A percentile compares a stretch with the other conserved stretches of the same genome.
Evolutionary conservation across 2,113 vertebrate genomes (phyloP).

Genomic region (Rostratula benghalensis): DNA sequence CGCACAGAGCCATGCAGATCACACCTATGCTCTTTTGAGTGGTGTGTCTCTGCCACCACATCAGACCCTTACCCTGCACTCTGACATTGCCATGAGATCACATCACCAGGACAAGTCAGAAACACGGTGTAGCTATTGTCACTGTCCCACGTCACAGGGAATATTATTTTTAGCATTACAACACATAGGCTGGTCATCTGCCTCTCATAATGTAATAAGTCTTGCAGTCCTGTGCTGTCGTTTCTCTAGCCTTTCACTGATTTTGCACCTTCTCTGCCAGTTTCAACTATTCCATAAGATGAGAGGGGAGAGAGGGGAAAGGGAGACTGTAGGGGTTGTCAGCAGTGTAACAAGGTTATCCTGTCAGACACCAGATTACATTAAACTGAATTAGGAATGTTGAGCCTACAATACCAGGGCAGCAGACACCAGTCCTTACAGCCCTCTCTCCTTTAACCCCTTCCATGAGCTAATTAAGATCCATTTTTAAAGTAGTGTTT

Average conservation of each 20-base stretch:
- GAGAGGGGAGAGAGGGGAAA: rapidly evolving
- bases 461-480: not conserved
- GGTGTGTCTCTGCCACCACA: not conserved
- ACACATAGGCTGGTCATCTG: not conserved
- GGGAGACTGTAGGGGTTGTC: not conserved
- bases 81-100: not conserved
- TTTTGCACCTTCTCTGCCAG: not conserved
- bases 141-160: not conserved
- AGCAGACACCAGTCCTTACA: not conserved
- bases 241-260: not conserved
- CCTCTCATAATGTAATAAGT: not conserved
- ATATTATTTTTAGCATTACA: not conserved
- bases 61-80: not conserved
- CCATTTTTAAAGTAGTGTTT: not conserved
- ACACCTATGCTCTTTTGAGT: not conserved
- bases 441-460: not conserved
- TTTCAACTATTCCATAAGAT: not conserved
- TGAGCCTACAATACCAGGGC: not conserved
- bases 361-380: not conserved
- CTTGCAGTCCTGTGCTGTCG: not conserved
- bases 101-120: not conserved
- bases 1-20: not conserved
- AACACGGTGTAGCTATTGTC: not conserved
- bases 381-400: not conserved
- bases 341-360: not conserved